phyloP scores from a whole-genome alignment of 2,888 invertebrate genomes.

The Pandemis corylana region DNA sequence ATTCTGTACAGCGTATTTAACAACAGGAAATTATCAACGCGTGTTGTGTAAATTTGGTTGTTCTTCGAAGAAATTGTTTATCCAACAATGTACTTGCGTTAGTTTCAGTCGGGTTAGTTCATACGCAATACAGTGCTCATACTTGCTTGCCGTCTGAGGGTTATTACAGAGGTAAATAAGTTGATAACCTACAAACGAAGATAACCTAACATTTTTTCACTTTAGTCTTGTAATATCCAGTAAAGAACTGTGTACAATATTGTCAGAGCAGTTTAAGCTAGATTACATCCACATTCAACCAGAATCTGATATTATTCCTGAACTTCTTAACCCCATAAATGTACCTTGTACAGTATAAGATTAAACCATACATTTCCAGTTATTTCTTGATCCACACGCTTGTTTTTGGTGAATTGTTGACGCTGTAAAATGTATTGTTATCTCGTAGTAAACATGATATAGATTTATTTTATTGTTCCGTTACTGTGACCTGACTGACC shows the following conservation, averaged over 20 bases:
- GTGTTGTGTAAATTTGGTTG: constrained; percentile 28
- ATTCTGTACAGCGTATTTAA: constrained; percentile 18
- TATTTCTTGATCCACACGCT: constrained; percentile 28
- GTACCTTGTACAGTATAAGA: constrained; percentile 43
- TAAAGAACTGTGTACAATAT: constrained; percentile 9
- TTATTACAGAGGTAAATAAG: constrained; percentile 34
- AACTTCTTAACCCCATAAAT: constrained; percentile 54
- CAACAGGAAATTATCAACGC: constrained; percentile 29
- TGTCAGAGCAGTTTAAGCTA: constrained; percentile 46
- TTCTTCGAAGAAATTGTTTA: constrained; percentile 30
- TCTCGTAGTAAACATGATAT: constrained; percentile 45
- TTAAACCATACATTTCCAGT: constrained; percentile 49
- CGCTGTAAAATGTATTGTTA: constrained; percentile 41
- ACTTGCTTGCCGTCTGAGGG: constrained; percentile 17
- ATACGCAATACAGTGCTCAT: constrained; percentile 12
- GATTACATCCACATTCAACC: constrained; percentile 45
- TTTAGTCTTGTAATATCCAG: constrained; percentile 27
- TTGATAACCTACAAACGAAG: constrained; percentile 37
- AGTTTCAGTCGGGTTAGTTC: constrained; percentile 21
- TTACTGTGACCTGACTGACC: constrained; percentile 73
- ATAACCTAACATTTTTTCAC: constrained; percentile 29
- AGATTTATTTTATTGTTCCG: constrained; percentile 52
- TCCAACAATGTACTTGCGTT: not conserved
- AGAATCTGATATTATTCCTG: constrained; percentile 51
- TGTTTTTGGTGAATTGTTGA: constrained; percentile 42